Evolutionary conservation across 2,797 vertebrate species (phyloP).

Genomic region (Acrocephalus scirpaceus): DNA sequence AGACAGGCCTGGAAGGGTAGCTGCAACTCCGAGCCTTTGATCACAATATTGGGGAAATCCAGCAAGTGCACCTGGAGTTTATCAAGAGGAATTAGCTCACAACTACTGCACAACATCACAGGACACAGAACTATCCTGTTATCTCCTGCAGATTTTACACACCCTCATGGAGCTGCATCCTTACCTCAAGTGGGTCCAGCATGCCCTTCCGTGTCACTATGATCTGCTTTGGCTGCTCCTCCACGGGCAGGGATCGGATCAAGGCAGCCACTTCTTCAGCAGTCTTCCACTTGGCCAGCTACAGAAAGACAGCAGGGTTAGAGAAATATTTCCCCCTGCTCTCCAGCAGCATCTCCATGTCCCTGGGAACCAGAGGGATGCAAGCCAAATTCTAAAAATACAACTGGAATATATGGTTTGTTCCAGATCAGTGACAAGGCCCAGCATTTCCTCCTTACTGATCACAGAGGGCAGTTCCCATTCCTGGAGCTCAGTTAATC

Average conservation of each 20-base stretch:
- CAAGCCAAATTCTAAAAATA: conserved; percentile 21
- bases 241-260: conserved; percentile 97
- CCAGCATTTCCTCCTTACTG: neutral
- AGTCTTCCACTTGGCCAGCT: conserved; percentile 99
- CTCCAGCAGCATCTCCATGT: neutral
- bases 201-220: conserved; percentile 99
- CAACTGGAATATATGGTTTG: neutral
- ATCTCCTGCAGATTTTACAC: neutral
- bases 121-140: neutral
- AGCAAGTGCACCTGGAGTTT: conserved; percentile 92
- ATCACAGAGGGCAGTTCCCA: neutral
- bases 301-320: conserved; percentile 1
- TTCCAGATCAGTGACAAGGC: neutral
- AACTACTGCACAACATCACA: neutral
- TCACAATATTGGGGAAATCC: conserved; percentile 99
- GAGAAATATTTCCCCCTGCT: neutral
- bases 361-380: neutral
- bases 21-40: conserved; percentile 98
- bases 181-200: conserved; percentile 97
- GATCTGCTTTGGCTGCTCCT: conserved; percentile 99
- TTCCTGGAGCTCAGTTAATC: neutral
- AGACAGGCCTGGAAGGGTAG: conserved; percentile 99
- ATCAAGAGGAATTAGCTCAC: neutral
- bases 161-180: neutral
- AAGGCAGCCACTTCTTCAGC: conserved; percentile 98